Conservation (phyloP, 2,888 invertebrate genomes). For the Xanthia togata region DNA sequence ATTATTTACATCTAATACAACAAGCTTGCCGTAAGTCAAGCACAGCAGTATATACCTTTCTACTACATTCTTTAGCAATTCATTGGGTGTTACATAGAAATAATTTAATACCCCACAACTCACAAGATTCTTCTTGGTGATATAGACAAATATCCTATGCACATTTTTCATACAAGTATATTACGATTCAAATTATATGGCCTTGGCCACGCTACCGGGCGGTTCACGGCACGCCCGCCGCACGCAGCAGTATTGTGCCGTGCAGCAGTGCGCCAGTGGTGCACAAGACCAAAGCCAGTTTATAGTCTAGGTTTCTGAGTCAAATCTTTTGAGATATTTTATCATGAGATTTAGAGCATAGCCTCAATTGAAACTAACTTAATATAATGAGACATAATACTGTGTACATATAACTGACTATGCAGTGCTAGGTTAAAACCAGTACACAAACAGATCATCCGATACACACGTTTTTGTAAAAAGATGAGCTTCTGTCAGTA, state of each 20-base stretch:
- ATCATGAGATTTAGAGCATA: constrained; percentile 29
- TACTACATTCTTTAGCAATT: neutral
- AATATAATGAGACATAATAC: neutral
- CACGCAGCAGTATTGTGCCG: no score
- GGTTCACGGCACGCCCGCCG: neutral
- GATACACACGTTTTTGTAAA: constrained; percentile 17
- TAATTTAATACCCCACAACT: neutral
- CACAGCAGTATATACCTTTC: neutral
- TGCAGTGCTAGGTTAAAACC: constrained; percentile 4
- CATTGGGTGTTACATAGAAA: constrained; percentile 11
- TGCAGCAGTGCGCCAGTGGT: neutral
- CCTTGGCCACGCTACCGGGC: no score
- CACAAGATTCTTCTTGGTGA: neutral
- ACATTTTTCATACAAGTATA: neutral
- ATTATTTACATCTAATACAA: constrained; percentile 37
- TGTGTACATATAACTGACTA: constrained; percentile 4
- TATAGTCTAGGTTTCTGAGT: constrained; percentile 5
- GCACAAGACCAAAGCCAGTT: neutral
- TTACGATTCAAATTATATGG: neutral
- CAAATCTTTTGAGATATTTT: neutral
- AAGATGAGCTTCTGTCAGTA: constrained; percentile 33
- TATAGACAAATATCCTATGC: constrained; percentile 5
- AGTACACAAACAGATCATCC: neutral
- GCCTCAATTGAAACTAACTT: constrained; percentile 33
- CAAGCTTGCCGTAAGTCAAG: neutral